Percentiles rank a stretch among this genome's conserved stretches.
Evolutionary conservation across 2,797 vertebrate species (phyloP).

Genomic region (Heliangelus exortis): DNA sequence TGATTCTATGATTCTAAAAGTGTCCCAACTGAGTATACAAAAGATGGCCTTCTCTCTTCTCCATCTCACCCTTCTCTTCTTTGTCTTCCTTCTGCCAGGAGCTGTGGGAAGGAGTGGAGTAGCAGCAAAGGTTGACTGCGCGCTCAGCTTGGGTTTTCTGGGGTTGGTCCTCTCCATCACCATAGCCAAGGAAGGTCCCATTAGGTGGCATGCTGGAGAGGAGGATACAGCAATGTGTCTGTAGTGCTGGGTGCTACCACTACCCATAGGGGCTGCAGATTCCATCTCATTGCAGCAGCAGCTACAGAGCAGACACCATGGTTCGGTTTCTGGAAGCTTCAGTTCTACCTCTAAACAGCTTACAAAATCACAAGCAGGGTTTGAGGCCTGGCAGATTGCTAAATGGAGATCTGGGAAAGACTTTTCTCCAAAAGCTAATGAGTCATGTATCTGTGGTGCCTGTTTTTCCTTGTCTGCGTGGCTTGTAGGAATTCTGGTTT

Average conservation of each 20-base stretch:
- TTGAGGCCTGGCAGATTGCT: not conserved
- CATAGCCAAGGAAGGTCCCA: not conserved
- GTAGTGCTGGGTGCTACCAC: not conserved
- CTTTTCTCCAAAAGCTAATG: not conserved
- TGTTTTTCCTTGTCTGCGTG: not conserved
- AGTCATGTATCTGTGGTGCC: not conserved
- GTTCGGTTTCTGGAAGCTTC: not conserved
- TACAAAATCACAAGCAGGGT: fast-evolving
- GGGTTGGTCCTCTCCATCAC: not conserved
- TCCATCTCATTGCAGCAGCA: not conserved
- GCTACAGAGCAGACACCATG: not conserved
- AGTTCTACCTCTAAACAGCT: not conserved
- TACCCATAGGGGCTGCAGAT: not conserved
- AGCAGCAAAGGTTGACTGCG: not conserved
- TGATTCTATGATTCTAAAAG: not conserved
- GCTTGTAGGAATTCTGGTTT: not conserved
- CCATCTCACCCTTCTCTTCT: not conserved
- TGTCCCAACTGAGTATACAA: not conserved
- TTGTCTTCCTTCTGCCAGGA: not conserved
- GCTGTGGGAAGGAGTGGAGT: not conserved
- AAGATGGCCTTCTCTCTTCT: fast-evolving
- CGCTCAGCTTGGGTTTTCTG: not conserved
- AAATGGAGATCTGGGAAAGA: not conserved
- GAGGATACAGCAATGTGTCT: not conserved
- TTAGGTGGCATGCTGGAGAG: not conserved